A percentile compares a stretch with the other conserved stretches of the same genome.
These are phyloP conservation scores for Alosa sapidissima DNA, from an alignment of 2,797 vertebrate species.

Conservation along the genomic window DNA sequence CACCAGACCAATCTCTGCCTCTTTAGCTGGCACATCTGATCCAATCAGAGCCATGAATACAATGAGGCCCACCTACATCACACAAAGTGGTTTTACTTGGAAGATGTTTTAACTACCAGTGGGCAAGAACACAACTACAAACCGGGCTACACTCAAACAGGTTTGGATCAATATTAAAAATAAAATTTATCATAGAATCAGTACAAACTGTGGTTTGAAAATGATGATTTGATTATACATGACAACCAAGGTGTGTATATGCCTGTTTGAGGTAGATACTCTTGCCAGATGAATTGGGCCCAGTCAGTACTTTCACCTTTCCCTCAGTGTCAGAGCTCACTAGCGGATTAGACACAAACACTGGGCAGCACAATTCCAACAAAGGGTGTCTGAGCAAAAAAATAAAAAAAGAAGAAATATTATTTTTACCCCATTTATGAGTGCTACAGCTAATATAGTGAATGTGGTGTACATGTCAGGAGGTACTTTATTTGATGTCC, in stretches of 20 bases:
- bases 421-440: too few relatives aligned
- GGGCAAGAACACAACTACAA: neutral
- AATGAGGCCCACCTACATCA: conserved; percentile 85
- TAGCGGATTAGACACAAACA: conserved; percentile 90
- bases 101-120: neutral
- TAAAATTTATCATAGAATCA: neutral
- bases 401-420: neutral
- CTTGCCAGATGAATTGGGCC: conserved; percentile 97
- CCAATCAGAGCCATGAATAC: conserved; percentile 96
- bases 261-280: conserved; percentile 96
- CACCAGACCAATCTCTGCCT: conserved; percentile 88
- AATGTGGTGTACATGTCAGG: neutral
- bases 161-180: neutral
- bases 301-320: conserved; percentile 90
- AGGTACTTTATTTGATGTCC: neutral
- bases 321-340: conserved; percentile 75
- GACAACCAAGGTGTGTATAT: neutral
- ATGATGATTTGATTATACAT: neutral
- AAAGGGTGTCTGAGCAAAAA: conserved; percentile 83
- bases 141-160: neutral
- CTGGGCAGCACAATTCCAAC: conserved; percentile 87
- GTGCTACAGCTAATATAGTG: too few relatives aligned
- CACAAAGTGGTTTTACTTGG: neutral
- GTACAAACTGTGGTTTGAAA: neutral
- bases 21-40: conserved; percentile 90